Conservation (phyloP, 2,888 invertebrate genomes). For the Limnephilus marmoratus region DNA sequence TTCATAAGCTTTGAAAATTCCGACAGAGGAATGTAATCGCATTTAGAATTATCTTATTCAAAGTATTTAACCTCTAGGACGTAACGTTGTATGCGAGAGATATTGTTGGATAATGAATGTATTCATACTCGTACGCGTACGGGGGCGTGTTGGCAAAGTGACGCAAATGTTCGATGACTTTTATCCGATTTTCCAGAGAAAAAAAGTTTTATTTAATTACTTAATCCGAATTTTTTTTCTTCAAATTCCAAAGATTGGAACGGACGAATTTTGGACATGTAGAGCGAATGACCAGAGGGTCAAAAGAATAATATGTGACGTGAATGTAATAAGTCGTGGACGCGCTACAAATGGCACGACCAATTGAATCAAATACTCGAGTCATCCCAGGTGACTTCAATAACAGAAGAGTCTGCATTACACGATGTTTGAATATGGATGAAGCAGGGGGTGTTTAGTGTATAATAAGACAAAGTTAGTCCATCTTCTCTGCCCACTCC, state of each 20-base stretch:
- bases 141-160: not conserved
- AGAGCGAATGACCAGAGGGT: not conserved
- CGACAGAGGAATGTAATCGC: not conserved
- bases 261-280: not conserved
- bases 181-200: not conserved
- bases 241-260: not conserved
- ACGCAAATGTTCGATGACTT: not conserved
- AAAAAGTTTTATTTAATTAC: not conserved
- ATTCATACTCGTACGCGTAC: not conserved
- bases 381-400: not conserved
- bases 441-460: too few relatives aligned
- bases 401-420: too few relatives aligned
- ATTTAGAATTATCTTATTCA: not conserved
- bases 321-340: not conserved
- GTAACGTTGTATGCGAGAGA: not conserved
- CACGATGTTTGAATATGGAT: too few relatives aligned
- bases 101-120: not conserved
- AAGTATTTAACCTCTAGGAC: not conserved
- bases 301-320: not conserved
- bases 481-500: too few relatives aligned
- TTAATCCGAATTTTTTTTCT: not conserved
- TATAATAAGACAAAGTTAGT: too few relatives aligned
- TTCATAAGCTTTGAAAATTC: not conserved
- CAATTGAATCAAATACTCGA: not conserved
- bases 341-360: not conserved